Percentiles rank a stretch among this genome's conserved stretches.
Evolutionary conservation across 1,140 invertebrate genomes (phyloP).

Genomic region (Orius insidiosus): DNA sequence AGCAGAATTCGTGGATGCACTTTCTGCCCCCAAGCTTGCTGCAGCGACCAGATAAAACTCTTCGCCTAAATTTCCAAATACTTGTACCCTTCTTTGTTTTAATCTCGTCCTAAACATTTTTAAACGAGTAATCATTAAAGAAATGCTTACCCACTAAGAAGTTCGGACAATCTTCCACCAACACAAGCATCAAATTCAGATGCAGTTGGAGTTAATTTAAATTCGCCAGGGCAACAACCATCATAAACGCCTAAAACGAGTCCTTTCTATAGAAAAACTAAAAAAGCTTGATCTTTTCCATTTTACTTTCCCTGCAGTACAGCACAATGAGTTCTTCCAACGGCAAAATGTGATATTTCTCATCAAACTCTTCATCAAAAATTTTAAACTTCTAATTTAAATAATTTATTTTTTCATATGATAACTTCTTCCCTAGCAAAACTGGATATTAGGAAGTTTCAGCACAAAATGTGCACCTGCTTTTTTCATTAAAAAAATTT

Average conservation of each 20-base stretch:
- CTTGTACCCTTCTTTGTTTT: conserved; percentile 14
- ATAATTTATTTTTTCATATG: too few relatives aligned
- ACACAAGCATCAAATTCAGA: conserved; percentile 6
- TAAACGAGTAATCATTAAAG: too few relatives aligned
- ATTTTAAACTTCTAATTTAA: too few relatives aligned
- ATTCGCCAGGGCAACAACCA: conserved; percentile 1
- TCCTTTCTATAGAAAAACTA: conserved; percentile 2
- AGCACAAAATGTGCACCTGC: too few relatives aligned
- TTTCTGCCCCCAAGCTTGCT: conserved; percentile 29
- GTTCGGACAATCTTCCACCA: conserved; percentile 5
- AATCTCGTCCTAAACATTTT: neutral
- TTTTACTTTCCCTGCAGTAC: too few relatives aligned
- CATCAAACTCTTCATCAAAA: too few relatives aligned
- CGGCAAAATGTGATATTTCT: too few relatives aligned
- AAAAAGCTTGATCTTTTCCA: too few relatives aligned
- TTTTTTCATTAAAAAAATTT: too few relatives aligned
- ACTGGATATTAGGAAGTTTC: too few relatives aligned
- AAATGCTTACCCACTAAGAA: conserved; percentile 8
- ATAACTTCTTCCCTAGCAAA: too few relatives aligned
- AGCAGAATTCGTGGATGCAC: conserved; percentile 24
- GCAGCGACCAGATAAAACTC: conserved; percentile 25
- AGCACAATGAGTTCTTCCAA: too few relatives aligned
- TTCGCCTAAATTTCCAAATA: conserved; percentile 29
- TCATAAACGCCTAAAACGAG: conserved; percentile 10
- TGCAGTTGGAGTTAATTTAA: conserved; percentile 4